A percentile compares a stretch with the other conserved stretches of the same genome.
phyloP scores from a whole-genome alignment of 1,140 invertebrate species.

The Lutraria rhynchaena region DNA sequence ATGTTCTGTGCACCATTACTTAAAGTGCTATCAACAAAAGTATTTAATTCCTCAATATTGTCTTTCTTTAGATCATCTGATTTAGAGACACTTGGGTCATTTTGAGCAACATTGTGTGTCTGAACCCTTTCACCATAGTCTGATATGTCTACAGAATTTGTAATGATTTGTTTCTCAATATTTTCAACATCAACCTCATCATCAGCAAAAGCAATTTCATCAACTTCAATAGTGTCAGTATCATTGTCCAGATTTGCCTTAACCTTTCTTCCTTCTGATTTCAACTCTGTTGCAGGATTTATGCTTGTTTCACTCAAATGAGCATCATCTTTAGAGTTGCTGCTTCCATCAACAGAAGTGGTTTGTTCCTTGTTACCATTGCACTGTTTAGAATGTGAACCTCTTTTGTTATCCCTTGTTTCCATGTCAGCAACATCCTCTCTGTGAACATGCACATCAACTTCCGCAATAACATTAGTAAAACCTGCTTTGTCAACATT shows the following conservation, averaged over 20 bases:
- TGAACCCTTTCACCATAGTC: not conserved
- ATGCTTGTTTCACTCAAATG: not conserved
- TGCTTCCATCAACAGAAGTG: not conserved
- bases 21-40: not conserved
- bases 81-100: not conserved
- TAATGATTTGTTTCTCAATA: slow-evolving; percentile 35
- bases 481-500: slow-evolving; percentile 31
- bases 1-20: not conserved
- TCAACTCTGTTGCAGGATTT: too few species aligned
- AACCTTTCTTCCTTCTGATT: not conserved
- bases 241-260: not conserved
- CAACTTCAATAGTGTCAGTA: not conserved
- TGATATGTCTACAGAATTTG: not conserved
- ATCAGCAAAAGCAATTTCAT: slow-evolving; percentile 13
- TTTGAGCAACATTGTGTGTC: not conserved
- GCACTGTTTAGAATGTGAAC: not conserved
- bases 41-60: not conserved
- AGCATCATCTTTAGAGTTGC: not conserved
- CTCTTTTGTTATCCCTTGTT: not conserved
- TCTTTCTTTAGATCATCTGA: not conserved
- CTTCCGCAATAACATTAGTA: slow-evolving; percentile 38
- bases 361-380: not conserved
- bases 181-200: slow-evolving; percentile 9
- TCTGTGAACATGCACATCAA: slow-evolving; percentile 21
- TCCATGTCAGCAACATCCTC: not conserved